These are phyloP conservation scores for Furcifer pardalis DNA, from an alignment of 2,797 vertebrate genomes.

Conservation along the genomic window DNA sequence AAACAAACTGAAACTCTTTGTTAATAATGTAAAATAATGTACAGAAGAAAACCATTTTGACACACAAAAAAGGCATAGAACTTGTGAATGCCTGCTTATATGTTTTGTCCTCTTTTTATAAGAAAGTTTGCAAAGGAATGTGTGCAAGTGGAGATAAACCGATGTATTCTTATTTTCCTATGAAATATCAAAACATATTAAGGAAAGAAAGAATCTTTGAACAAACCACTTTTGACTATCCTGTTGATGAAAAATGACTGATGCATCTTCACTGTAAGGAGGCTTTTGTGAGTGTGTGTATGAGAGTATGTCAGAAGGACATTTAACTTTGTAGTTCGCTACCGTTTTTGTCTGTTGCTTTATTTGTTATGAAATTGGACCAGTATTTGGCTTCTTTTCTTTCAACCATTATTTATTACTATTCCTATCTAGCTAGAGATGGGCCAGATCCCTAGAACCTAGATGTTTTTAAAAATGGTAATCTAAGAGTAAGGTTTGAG, in stretches of 20 bases:
- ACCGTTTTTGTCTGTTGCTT: conserved; percentile 65
- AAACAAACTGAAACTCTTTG: conserved; percentile 79
- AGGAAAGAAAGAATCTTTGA: conserved; percentile 76
- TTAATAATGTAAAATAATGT: conserved; percentile 97
- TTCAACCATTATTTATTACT: conserved; percentile 39
- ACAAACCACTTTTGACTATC: conserved; percentile 75
- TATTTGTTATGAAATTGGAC: conserved; percentile 67
- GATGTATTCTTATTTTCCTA: conserved; percentile 94
- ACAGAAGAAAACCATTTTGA: conserved; percentile 91
- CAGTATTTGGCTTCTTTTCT: conserved; percentile 64
- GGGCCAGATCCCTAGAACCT: not conserved
- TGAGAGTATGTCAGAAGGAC: conserved; percentile 58
- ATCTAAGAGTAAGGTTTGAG: conserved; percentile 48
- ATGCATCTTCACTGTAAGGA: conserved; percentile 71
- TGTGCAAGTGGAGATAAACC: conserved; percentile 84
- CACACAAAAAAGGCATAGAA: conserved; percentile 86
- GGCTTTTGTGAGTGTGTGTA: conserved; percentile 56
- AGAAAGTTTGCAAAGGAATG: conserved; percentile 87
- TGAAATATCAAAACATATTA: conserved; percentile 83
- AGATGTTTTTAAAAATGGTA: conserved; percentile 18
- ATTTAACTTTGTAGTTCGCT: conserved; percentile 70
- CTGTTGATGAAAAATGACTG: conserved; percentile 65
- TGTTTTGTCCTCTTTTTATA: conserved; percentile 86
- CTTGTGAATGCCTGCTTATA: conserved; percentile 90
- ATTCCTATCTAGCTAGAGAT: conserved; percentile 14